Conservation (phyloP, 2,113 vertebrate genomes). For the Oceanodroma tethys region DNA sequence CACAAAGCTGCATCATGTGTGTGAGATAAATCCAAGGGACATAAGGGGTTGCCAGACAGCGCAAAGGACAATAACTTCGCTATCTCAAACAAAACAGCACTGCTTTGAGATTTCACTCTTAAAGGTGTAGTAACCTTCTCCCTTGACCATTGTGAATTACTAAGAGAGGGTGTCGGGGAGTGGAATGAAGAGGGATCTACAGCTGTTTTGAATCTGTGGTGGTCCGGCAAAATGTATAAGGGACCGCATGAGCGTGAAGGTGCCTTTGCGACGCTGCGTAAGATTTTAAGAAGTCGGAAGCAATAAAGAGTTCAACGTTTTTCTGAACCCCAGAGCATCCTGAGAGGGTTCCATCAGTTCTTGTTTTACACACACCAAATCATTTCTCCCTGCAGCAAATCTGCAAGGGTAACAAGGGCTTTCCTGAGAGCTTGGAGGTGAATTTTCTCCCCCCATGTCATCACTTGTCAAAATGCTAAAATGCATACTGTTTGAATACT, state of each 20-base stretch:
- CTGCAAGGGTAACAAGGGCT: not conserved
- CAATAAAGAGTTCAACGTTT: not conserved
- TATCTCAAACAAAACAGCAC: not conserved
- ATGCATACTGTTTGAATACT: not conserved
- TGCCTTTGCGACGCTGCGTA: not conserved
- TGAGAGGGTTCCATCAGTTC: not conserved
- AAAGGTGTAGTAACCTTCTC: not conserved
- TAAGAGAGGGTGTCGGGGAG: not conserved
- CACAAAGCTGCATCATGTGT: slow-evolving; percentile 80
- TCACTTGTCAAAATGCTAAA: not conserved
- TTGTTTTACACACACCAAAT: not conserved
- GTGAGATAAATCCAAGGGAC: slow-evolving; percentile 71
- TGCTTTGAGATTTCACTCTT: not conserved
- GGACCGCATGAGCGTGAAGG: rapidly evolving
- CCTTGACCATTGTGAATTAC: not conserved
- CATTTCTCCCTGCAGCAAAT: not conserved
- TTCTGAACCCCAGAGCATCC: not conserved
- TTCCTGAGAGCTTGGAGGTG: not conserved
- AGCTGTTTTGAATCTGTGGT: not conserved
- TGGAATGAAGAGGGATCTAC: not conserved
- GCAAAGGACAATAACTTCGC: slow-evolving; percentile 36
- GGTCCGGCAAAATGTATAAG: not conserved
- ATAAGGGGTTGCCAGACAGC: slow-evolving; percentile 45
- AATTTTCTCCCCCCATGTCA: not conserved
- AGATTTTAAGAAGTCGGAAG: not conserved